Evolutionary conservation across 2,113 vertebrate genomes (phyloP).

Genomic region (Rhea americana): DNA sequence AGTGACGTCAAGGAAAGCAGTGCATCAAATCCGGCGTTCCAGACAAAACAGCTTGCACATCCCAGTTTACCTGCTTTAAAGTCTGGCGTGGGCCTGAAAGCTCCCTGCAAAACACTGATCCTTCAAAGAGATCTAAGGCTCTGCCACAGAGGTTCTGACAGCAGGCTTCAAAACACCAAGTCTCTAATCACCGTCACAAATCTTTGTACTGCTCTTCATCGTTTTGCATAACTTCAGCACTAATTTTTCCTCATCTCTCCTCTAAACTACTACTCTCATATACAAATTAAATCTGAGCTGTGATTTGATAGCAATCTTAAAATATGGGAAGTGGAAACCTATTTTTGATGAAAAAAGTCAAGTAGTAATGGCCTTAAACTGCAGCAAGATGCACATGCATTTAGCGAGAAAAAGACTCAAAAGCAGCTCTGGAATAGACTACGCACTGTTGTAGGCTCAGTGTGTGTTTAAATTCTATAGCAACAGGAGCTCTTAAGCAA

Average conservation of each 20-base stretch:
- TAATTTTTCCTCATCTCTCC: neutral
- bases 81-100: neutral
- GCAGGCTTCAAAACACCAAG: neutral
- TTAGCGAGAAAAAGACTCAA: neutral
- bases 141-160: neutral
- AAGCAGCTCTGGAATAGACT: neutral
- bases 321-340: neutral
- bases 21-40: neutral
- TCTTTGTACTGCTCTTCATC: neutral
- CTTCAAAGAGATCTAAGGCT: neutral
- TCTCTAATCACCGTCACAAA: rapidly evolving
- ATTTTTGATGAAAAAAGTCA: neutral
- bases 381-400: neutral
- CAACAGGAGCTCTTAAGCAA: neutral
- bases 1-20: neutral
- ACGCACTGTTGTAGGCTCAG: neutral
- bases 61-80: neutral
- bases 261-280: neutral
- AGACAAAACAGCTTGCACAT: neutral
- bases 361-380: neutral
- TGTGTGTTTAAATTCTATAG: neutral
- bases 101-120: neutral
- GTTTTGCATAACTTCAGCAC: neutral
- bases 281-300: neutral
- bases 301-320: neutral